Evolutionary conservation across 2,797 vertebrate species (phyloP), one percentile per base, ranked within the genome.

Genomic region (Margarornis squamiger): DNA sequence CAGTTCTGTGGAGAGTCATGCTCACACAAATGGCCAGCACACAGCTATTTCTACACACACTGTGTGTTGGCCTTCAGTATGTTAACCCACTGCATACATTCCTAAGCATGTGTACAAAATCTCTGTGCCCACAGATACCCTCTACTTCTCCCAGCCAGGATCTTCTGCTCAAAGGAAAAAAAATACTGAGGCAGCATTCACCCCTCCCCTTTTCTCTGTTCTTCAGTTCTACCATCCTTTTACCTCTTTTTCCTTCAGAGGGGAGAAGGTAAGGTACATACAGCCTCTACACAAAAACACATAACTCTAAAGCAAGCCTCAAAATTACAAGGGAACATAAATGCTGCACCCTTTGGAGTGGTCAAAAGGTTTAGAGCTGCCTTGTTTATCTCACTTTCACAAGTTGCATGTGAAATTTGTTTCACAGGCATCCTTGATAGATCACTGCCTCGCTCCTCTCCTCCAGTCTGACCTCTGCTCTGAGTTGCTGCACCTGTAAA

Each of bases 81-180:
- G 15, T 46, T 54, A 76, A 83, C 17, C 26, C 21, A 32, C 2
- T 62, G 26, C 51, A 46, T 5, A 18, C 23, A 62, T 43, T n/a
- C 30, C 30, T 39, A 73, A 14, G 41, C 0, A 0, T 5, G 4
- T 1, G 5, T 19, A 61, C 26, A 86, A 82, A 82, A 82, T 8
- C 34, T 67, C 30, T 62, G 55, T 16, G 46, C 66, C 14, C 4
- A 49, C 26, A 57, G 7, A 4, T n/a, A 12, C 17, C 48, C 14
- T 59, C 36, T 51, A 6, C 8, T 43, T 74, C 55, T 84, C 34
- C 46, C 55, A 12, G 2, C 24, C 22, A 63, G 12, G 4, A 51
- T 46, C 66, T 77, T 70, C 61, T 46, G 41, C 17, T 39, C 48
- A 74, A 79, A 71, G 14, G 1, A 55, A 77, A 46, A 46, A 38